These are phyloP conservation scores for Lamellibrachia luymesi DNA, from an alignment of 1,140 invertebrate species.

Conservation along the genomic window DNA sequence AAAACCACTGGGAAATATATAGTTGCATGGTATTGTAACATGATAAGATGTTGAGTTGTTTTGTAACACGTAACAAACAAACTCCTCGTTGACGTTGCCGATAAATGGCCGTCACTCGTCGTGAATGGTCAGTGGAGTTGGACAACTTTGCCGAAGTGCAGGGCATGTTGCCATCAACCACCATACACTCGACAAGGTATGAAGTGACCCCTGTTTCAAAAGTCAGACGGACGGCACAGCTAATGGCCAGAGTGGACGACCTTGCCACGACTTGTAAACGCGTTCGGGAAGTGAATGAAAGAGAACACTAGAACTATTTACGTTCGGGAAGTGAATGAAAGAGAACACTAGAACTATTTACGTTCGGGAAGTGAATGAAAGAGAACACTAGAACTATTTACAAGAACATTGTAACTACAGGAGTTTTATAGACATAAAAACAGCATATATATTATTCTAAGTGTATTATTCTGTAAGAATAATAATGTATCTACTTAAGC, in stretches of 20 bases:
- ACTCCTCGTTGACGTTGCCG: background rate
- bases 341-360: background rate
- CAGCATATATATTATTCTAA: background rate
- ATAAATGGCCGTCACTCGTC: background rate
- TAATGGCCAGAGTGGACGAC: background rate
- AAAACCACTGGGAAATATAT: too few relatives aligned
- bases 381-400: background rate
- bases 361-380: too few relatives aligned
- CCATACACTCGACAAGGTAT: background rate
- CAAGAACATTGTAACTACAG: background rate
- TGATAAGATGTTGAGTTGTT: background rate
- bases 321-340: background rate
- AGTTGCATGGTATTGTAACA: too few relatives aligned
- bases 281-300: background rate
- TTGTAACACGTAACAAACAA: background rate
- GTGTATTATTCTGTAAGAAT: background rate
- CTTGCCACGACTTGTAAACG: background rate
- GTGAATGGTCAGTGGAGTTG: background rate
- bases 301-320: background rate
- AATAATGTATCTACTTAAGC: background rate
- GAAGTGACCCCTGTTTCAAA: background rate
- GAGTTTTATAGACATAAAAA: background rate
- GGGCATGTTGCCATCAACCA: background rate
- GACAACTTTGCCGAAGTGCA: background rate
- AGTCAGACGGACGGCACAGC: background rate